phyloP scores from a whole-genome alignment of 2,797 vertebrate species.

The Ambastaia sidthimunki region DNA sequence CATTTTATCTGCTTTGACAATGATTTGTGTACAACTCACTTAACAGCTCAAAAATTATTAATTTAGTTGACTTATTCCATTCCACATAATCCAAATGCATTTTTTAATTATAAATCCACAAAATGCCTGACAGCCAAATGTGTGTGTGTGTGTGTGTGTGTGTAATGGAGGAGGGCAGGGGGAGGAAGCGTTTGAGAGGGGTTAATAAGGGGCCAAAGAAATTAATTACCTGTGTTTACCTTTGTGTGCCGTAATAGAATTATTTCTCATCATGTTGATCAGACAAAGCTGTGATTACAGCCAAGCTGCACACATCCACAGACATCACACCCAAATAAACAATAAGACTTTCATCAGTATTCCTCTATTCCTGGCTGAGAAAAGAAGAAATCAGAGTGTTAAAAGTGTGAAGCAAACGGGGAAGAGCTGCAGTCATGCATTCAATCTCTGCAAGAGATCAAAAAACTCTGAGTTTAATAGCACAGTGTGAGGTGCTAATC shows the following conservation, averaged over 20 bases:
- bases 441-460: constrained; percentile 16
- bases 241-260: constrained; percentile 37
- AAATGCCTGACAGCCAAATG: not conserved
- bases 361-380: not conserved
- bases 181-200: not conserved
- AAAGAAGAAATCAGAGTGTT: not conserved
- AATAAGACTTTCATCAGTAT: not conserved
- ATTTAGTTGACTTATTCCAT: no score
- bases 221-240: constrained; percentile 25
- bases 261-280: constrained; percentile 34
- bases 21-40: no score
- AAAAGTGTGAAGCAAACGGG: not conserved
- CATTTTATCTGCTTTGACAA: no score
- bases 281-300: constrained; percentile 34
- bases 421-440: not conserved
- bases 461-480: constrained; percentile 34
- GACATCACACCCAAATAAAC: not conserved
- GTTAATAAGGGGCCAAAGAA: constrained; percentile 35
- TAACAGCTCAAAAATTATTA: no score
- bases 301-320: not conserved
- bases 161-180: not conserved
- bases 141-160: not conserved
- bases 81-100: no score
- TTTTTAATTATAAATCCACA: no score
- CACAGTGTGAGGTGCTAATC: constrained; percentile 29